A percentile compares a stretch with the other conserved stretches of the same genome.
phyloP scores from a whole-genome alignment of 2,797 vertebrate genomes.

The Danio kyathit region DNA sequence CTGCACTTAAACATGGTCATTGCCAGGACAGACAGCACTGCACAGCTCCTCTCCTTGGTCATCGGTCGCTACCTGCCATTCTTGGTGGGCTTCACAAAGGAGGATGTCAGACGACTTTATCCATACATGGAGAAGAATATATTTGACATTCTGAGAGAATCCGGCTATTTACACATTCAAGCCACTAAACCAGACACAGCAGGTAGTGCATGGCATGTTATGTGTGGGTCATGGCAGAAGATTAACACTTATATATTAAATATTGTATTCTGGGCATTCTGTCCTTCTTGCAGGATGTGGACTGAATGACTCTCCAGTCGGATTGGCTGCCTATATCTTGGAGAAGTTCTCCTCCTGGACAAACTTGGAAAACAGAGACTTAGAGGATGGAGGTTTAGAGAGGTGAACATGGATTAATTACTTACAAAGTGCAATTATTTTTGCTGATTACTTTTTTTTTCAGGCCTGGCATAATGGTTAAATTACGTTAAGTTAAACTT shows the following conservation, averaged over 20 bases:
- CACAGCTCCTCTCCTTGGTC: slow-evolving; percentile 71
- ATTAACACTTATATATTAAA: not conserved
- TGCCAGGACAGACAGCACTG: not conserved
- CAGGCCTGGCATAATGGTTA: too few relatives aligned
- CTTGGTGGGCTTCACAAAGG: slow-evolving; percentile 83
- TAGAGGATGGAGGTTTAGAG: slow-evolving; percentile 85
- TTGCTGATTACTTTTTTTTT: too few relatives aligned
- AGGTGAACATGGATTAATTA: slow-evolving; percentile 72
- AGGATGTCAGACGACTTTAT: slow-evolving; percentile 81
- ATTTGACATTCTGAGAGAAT: slow-evolving; percentile 76
- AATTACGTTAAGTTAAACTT: too few relatives aligned
- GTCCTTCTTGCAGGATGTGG: slow-evolving; percentile 79
- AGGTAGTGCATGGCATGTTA: slow-evolving; percentile 77
- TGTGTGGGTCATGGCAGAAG: not conserved
- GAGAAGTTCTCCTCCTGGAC: slow-evolving; percentile 92
- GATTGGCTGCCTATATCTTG: slow-evolving; percentile 88
- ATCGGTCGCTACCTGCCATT: slow-evolving; percentile 87
- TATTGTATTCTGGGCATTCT: not conserved
- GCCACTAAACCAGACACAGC: slow-evolving; percentile 90
- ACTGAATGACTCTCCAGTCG: slow-evolving; percentile 87
- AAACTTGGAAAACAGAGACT: slow-evolving; percentile 74
- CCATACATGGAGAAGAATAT: slow-evolving; percentile 85
- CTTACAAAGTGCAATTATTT: not conserved
- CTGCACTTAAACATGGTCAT: slow-evolving; percentile 84
- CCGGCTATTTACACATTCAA: slow-evolving; percentile 89